A percentile compares a stretch with the other conserved stretches of the same genome.
Evolutionary conservation across 2,113 vertebrate genomes (phyloP).

Genomic region (Bujurquina vittata): DNA sequence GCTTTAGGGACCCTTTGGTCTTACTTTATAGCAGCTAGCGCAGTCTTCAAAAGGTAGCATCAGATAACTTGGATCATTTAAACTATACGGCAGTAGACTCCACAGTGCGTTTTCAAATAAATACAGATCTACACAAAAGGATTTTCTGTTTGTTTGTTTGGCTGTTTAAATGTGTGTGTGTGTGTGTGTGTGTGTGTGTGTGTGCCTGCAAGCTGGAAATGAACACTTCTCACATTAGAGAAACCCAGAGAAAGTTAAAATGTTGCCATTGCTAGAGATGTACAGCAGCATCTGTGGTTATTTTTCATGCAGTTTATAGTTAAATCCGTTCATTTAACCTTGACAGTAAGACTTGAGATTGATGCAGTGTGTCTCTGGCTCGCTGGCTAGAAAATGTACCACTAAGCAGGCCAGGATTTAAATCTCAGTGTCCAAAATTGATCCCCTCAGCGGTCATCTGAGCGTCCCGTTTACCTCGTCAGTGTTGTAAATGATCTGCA

Average conservation of each 20-base stretch:
- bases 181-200: not conserved
- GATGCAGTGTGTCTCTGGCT: not conserved
- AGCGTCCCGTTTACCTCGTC: slow-evolving; percentile 88
- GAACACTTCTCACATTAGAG: not conserved
- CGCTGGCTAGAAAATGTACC: slow-evolving; percentile 6
- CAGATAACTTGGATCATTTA: not conserved
- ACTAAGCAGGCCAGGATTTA: not conserved
- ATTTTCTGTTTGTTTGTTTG: too few relatives aligned
- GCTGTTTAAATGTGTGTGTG: not conserved
- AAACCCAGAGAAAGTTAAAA: not conserved
- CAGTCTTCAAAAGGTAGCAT: not conserved
- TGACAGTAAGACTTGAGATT: accelerated
- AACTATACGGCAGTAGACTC: not conserved
- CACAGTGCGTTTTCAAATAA: not conserved
- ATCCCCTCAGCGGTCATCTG: slow-evolving; percentile 12
- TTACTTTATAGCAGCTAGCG: not conserved
- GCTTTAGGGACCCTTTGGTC: slow-evolving; percentile 15
- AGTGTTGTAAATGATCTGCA: slow-evolving; percentile 99
- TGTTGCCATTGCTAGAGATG: not conserved
- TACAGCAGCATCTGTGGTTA: not conserved
- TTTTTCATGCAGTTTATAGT: not conserved
- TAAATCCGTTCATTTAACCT: not conserved
- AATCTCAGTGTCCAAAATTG: slow-evolving; percentile 5
- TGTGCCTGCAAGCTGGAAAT: not conserved
- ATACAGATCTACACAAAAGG: not conserved